Base-by-base conservation (phyloP, 2,888 invertebrate genomes). In the Ochropleura plecta region DNA sequence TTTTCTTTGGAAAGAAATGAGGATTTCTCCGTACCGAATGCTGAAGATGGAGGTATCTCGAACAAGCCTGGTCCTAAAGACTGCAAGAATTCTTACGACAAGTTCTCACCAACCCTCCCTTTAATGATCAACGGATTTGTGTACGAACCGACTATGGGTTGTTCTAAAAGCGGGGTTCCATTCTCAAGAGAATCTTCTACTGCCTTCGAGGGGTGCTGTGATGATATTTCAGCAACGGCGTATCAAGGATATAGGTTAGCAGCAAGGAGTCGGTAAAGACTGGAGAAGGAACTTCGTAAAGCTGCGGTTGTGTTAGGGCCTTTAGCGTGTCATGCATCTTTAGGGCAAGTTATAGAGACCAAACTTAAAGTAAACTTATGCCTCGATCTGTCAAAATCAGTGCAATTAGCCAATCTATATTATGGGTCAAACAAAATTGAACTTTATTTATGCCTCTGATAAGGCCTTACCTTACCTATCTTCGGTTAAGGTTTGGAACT, bases 231-330 rank as follows among this genome's bases (percentile, higher is more conserved):
- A 20, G n/a, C 44, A 62, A 62, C 62, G 62, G 44, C 7, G 12
- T 68, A 49, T 70, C 64, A 64, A 18, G 78, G 67, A 72, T 20
- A 53, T 78, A 78, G 78, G 78, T 78, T 77, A 78, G 78, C 67
- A 68, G 10, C 65, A 49, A 69, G 30, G 12, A 59, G 30, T 59
- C 5, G 14, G 14, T 57, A 67, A 57, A 70, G 48, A 44, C 46
- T 70, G 49, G 63, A 71, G 46, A 42, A 18, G 6, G 1, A 53
- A 10, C 14, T 10, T 48, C 14, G 30, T 53, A 44, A 44, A 55
- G 49, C 40, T 49, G 20, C 16, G 18, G 30, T 14, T 18, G 9
- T 40, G 14, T 3, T 42, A 6, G 12, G 18, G 18, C n/a, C n/a
- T 60, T 18, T 40, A 42, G 5, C 20, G 20, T 20, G 20, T 20